Conservation (phyloP, 1,140 invertebrate genomes). For the Drosophila lacertosa region DNA sequence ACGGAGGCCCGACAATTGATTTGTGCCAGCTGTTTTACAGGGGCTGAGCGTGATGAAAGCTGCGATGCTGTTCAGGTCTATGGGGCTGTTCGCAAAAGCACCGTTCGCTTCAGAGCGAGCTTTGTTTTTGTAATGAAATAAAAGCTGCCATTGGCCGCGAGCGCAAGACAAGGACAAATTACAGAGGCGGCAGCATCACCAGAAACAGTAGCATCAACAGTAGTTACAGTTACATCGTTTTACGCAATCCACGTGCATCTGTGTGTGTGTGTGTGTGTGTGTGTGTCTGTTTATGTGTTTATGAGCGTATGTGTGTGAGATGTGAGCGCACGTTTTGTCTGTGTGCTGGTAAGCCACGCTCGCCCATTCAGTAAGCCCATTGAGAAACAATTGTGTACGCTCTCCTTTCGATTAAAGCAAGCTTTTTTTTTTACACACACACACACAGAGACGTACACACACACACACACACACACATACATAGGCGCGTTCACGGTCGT, state of each 20-base stretch:
- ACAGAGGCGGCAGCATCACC: neutral
- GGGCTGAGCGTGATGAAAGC: constrained; percentile 4
- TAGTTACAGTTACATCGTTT: constrained; percentile 17
- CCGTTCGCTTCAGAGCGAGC: neutral
- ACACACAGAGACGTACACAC: neutral
- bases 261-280: neutral
- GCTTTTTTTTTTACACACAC: constrained; percentile 9
- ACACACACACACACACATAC: neutral
- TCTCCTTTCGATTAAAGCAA: constrained; percentile 13
- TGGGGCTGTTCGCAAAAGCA: neutral
- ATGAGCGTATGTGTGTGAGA: neutral
- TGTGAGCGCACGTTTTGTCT: constrained; percentile 4
- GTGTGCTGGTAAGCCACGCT: constrained; percentile 19
- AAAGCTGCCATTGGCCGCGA: neutral
- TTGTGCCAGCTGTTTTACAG: constrained; percentile 20
- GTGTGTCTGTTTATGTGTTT: constrained; percentile 1
- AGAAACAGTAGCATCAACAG: constrained; percentile 4
- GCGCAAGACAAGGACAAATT: constrained; percentile 6
- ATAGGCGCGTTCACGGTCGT: neutral
- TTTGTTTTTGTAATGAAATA: neutral
- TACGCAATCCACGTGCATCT: constrained; percentile 21
- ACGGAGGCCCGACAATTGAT: constrained; percentile 13
- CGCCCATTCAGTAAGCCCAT: constrained; percentile 45
- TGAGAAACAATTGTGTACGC: constrained; percentile 32
- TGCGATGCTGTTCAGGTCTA: constrained; percentile 3